These are phyloP conservation scores for Drusus annulatus DNA, from an alignment of 1,140 invertebrate species.

Conservation along the genomic window DNA sequence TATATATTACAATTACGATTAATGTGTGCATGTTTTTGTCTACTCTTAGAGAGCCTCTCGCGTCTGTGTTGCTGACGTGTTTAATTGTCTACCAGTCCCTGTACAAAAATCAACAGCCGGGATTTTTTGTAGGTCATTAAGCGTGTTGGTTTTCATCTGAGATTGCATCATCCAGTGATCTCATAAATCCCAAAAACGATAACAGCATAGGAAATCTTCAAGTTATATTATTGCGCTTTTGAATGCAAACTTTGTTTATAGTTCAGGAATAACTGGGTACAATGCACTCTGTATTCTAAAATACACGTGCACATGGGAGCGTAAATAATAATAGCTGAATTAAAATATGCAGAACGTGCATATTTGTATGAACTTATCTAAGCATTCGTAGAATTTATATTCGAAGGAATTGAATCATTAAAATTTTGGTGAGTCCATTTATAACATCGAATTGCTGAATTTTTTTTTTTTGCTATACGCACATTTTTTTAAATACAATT, in stretches of 20 bases:
- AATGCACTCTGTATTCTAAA: slow-evolving; percentile 21
- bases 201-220: slow-evolving; percentile 12
- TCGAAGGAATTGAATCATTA: too few species aligned
- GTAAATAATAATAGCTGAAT: too few species aligned
- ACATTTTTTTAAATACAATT: too few species aligned
- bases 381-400: too few species aligned
- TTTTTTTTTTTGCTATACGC: too few species aligned
- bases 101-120: background rate
- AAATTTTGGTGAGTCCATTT: too few species aligned
- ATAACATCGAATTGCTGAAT: too few species aligned
- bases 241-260: slow-evolving; percentile 18
- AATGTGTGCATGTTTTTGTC: background rate
- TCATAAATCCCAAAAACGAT: slow-evolving; percentile 22
- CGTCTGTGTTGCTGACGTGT: background rate
- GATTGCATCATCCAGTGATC: slow-evolving; percentile 34
- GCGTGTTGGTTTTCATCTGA: background rate
- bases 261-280: slow-evolving; percentile 7
- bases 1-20: too few species aligned
- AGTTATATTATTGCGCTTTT: slow-evolving; percentile 28
- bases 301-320: background rate
- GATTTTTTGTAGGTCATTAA: background rate
- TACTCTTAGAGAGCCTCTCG: background rate
- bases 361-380: too few species aligned
- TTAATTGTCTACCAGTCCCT: slow-evolving; percentile 28
- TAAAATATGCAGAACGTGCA: too few species aligned